Conservation (phyloP, 2,888 invertebrate species). For the Endomychus coccineus region DNA sequence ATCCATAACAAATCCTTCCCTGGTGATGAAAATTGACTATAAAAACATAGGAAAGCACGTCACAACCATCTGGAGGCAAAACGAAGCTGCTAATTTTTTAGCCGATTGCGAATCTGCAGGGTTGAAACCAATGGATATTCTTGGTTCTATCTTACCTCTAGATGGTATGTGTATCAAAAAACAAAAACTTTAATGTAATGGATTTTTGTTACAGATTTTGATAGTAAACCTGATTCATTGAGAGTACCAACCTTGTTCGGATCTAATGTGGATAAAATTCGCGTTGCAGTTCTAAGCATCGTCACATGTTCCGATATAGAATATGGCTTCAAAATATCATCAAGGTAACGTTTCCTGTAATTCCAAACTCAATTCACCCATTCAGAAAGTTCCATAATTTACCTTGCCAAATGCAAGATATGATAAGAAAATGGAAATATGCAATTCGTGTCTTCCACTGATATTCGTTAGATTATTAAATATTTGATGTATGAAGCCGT, state of each 20-base stretch:
- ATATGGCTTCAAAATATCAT: constrained; percentile 63
- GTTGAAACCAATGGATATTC: constrained; percentile 38
- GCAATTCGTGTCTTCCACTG: too few species aligned
- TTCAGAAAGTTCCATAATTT: too few species aligned
- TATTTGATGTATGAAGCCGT: too few species aligned
- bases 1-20: constrained; percentile 47
- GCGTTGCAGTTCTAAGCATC: constrained; percentile 60
- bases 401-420: too few species aligned
- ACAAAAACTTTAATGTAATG: not conserved
- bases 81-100: constrained; percentile 70
- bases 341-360: constrained; percentile 53
- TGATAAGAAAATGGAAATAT: too few species aligned
- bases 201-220: constrained; percentile 10
- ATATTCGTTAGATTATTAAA: too few species aligned
- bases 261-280: constrained; percentile 58
- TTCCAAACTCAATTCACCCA: too few species aligned
- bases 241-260: constrained; percentile 66
- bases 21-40: constrained; percentile 65
- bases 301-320: constrained; percentile 61
- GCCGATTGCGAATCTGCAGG: constrained; percentile 55
- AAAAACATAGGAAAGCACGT: constrained; percentile 70
- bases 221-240: constrained; percentile 11
- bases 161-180: constrained; percentile 24
- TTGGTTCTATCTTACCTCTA: constrained; percentile 30
- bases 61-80: constrained; percentile 71